Percentiles rank a stretch among this genome's conserved stretches.
phyloP scores from a whole-genome alignment of 1,140 invertebrate species.

The Drosophila lacertosa region DNA sequence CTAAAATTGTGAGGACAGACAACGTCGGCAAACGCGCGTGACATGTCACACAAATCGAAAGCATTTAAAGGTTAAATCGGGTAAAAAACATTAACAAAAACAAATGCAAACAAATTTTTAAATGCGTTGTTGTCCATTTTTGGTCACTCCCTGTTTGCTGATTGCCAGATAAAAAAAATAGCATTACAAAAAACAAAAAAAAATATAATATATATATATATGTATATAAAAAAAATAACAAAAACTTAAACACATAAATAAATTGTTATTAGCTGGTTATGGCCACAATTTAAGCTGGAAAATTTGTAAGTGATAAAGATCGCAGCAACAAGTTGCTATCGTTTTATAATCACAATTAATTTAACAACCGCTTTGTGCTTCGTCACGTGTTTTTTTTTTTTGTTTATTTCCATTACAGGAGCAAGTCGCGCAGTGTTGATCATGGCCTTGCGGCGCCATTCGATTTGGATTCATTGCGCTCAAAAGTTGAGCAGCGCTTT shows the following conservation, averaged over 20 bases:
- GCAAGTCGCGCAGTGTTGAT: slow-evolving; percentile 94
- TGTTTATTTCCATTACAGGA: slow-evolving; percentile 87
- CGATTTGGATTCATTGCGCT: slow-evolving; percentile 91
- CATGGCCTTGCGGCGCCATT: slow-evolving; percentile 92
- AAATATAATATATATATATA: slow-evolving; percentile 22
- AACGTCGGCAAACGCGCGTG: slow-evolving; percentile 42
- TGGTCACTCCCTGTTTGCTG: slow-evolving; percentile 49
- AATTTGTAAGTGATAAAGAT: slow-evolving; percentile 82
- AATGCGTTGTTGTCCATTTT: slow-evolving; percentile 60
- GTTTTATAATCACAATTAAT: slow-evolving; percentile 44
- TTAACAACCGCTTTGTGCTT: slow-evolving; percentile 44
- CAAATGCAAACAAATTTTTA: slow-evolving; percentile 46
- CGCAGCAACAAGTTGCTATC: slow-evolving; percentile 53
- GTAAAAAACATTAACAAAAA: slow-evolving; percentile 20
- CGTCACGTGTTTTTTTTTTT: slow-evolving; percentile 24
- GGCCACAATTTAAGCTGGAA: slow-evolving; percentile 73
- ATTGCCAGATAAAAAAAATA: slow-evolving; percentile 54
- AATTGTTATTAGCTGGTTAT: slow-evolving; percentile 79
- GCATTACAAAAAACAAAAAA: slow-evolving; percentile 20
- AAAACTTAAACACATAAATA: slow-evolving; percentile 48
- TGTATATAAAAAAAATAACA: slow-evolving; percentile 20
- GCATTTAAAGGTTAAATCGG: slow-evolving; percentile 58
- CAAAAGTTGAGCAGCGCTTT: slow-evolving; percentile 92
- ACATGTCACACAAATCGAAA: slow-evolving; percentile 26
- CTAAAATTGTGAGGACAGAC: slow-evolving; percentile 25